Evolutionary conservation across 2,113 vertebrate species (phyloP), one percentile per base, ranked within the genome.

Genomic region (Hystrix brachyura): DNA sequence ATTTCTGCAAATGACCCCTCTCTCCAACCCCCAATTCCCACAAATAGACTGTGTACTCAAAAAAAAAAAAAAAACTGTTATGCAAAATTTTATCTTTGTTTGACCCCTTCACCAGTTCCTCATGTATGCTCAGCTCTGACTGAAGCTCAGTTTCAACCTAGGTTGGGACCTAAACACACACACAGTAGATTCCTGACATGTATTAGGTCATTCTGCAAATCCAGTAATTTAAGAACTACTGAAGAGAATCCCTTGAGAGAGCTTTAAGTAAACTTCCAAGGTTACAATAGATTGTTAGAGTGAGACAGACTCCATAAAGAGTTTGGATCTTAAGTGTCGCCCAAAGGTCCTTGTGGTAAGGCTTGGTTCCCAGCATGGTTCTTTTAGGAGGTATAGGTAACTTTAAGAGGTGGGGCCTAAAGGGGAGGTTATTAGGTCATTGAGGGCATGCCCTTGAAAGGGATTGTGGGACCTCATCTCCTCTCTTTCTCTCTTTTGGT

Each of bases 261-360:
- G 53, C 12, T 78, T 90, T 93, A 76, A 90, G 81, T n/a, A 69
- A 82, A 89, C 32, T 60, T 93, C 43, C 69, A 43, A 46, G 10
- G 27, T 4, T 80, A 81, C 43, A 27, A 48, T 53, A 91, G 21
- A 23, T 19, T 92, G 34, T 88, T 38, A 10, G 27, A 43, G 51
- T 25, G 38, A 91, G 18, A 96, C 19, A 88, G 3, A 29, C 69
- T 48, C 5, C 29, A 43, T 18, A 59, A 7, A 51, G 72, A 78
- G 46, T 89, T 60, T 74, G 55, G 5, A 32, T 82, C 14, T 55
- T 74, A 55, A 72, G 55, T 65, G 15, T 34, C n/a, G 23, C 6
- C 2, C 7, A 83, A 90, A 46, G n/a, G 46, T 55, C n/a, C 25
- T 19, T 18, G 27, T 55, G 29, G 9, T 76, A 34, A 84, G 48